phyloP scores from a whole-genome alignment of 2,888 invertebrate species.

The Lasioglossum figueresi region DNA sequence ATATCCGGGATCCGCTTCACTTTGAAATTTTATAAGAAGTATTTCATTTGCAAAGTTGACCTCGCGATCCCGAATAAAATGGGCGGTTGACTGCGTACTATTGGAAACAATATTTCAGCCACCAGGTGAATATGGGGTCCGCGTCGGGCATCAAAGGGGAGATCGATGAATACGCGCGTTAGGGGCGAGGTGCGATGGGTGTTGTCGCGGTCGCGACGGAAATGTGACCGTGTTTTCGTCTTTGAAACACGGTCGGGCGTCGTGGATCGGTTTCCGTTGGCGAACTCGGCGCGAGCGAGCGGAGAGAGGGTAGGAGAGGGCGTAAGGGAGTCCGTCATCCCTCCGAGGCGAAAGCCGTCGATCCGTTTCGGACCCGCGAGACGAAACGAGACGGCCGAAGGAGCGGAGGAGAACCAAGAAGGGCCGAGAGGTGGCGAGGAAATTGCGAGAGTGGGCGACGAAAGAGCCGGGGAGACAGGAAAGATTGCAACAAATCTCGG shows the following conservation, averaged over 20 bases:
- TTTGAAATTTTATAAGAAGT: background rate
- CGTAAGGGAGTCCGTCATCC: background rate
- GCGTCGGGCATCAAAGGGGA: background rate
- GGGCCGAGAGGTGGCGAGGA: background rate
- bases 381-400: too few species aligned
- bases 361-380: background rate
- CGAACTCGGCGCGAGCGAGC: background rate
- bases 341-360: background rate
- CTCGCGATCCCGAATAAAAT: too few species aligned
- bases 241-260: background rate
- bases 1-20: background rate
- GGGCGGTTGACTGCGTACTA: background rate
- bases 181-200: background rate
- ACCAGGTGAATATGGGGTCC: background rate
- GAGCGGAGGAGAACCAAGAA: background rate
- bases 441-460: constrained; percentile 25
- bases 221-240: constrained; percentile 9
- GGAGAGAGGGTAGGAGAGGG: background rate
- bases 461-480: constrained; percentile 21
- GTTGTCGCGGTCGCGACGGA: background rate
- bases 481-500: constrained; percentile 49
- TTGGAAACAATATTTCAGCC: background rate
- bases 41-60: background rate
- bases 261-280: background rate
- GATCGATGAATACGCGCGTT: background rate